These are phyloP conservation scores for Volucella inanis DNA, from an alignment of 2,888 invertebrate species.

Conservation along the genomic window DNA sequence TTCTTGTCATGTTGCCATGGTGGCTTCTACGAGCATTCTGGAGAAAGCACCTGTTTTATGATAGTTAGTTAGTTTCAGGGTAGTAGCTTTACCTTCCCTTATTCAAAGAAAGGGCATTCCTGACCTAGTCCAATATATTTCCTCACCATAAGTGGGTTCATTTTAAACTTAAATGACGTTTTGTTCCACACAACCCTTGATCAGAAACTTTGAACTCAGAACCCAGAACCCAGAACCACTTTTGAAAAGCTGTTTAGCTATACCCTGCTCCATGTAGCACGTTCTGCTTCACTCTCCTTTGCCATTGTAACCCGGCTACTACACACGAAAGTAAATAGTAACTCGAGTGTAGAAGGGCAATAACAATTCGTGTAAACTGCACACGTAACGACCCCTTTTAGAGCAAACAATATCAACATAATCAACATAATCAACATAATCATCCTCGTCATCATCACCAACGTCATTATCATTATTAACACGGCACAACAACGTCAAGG, in stretches of 20 bases:
- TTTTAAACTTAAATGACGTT: conserved; percentile 39
- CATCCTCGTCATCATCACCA: conserved; percentile 25
- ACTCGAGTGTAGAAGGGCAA: conserved; percentile 62
- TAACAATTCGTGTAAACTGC: conserved; percentile 74
- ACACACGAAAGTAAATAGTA: conserved; percentile 66
- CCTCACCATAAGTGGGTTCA: conserved; percentile 8
- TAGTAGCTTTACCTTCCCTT: conserved; percentile 24
- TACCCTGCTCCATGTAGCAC: too few relatives aligned
- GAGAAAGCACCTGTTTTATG: conserved; percentile 40
- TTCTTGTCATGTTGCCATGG: conserved; percentile 9
- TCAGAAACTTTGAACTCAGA: conserved; percentile 24
- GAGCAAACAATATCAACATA: conserved; percentile 72
- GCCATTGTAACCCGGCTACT: background rate
- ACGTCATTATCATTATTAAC: background rate
- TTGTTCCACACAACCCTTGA: conserved; percentile 20
- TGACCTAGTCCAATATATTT: conserved; percentile 69
- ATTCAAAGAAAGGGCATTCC: conserved; percentile 47
- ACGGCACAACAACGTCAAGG: background rate
- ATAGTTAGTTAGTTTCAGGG: conserved; percentile 12
- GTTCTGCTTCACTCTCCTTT: background rate
- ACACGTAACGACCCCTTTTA: conserved; percentile 72
- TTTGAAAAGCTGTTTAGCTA: too few relatives aligned
- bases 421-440: conserved; percentile 64
- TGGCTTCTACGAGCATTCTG: conserved; percentile 7
- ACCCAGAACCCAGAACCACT: background rate